These are phyloP conservation scores for Malachius bipustulatus DNA, from an alignment of 2,888 invertebrate species.

Conservation along the genomic window DNA sequence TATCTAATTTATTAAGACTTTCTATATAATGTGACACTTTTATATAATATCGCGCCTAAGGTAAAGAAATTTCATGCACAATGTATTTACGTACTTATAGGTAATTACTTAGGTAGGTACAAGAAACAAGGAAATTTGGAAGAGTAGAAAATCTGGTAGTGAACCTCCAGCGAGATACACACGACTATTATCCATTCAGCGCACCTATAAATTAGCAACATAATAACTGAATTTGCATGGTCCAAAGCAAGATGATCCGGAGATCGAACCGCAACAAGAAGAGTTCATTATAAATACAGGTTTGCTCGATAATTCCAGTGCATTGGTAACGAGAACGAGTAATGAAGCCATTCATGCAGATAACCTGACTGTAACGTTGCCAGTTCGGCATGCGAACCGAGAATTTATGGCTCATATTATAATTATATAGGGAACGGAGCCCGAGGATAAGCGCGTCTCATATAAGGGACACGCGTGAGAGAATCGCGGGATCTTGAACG, in stretches of 20 bases:
- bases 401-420: constrained; percentile 33
- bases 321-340: constrained; percentile 31
- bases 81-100: too few relatives aligned
- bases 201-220: not conserved
- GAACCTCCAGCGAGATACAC: too few relatives aligned
- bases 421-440: constrained; percentile 29
- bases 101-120: too few relatives aligned
- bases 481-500: too few relatives aligned
- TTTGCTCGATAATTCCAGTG: constrained; percentile 30
- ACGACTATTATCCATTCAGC: too few relatives aligned
- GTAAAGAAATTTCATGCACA: too few relatives aligned
- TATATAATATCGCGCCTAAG: too few relatives aligned
- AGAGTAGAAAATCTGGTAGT: too few relatives aligned
- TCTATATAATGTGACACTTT: too few relatives aligned
- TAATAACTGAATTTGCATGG: constrained; percentile 1
- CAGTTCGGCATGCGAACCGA: constrained; percentile 25
- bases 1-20: too few relatives aligned
- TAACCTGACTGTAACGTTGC: constrained; percentile 28
- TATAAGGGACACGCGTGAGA: too few relatives aligned
- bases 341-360: constrained; percentile 34
- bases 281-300: constrained; percentile 27
- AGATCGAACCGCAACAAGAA: constrained; percentile 12
- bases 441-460: not conserved
- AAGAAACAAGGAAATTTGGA: too few relatives aligned
- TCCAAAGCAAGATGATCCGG: not conserved